Base-by-base conservation (phyloP, 2,888 invertebrate species). In the Xestobium rufovillosum region DNA sequence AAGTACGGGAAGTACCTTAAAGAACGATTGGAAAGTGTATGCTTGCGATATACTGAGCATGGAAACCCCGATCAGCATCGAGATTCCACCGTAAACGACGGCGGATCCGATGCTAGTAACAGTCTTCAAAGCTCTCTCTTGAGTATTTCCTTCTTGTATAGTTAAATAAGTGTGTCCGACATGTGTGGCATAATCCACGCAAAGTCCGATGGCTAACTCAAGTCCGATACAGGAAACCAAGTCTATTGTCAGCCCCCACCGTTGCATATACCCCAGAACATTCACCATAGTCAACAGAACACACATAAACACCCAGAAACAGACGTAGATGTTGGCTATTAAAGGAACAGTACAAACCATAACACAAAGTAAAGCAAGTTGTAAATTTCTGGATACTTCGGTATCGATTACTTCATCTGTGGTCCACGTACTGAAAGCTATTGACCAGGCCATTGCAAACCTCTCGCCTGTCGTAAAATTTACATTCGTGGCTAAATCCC, bases 131-230 rank as follows among this genome's bases (percentile, higher is more conserved):
- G 77, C 71, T 44, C 84, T 67, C 10, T 74, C 70, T n/a, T 71
- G 66, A 27, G 68, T 68, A 16, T 68, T 58, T 1, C 74, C 73
- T 26, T 71, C 66, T 11, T 67, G 63, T 11, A 72, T 64, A 2
- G 80, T 80, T 50, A 88, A 70, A 60, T 87, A 88, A 2, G 83
- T 81, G 56, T 87, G 86, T 1, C 84, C 83, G 3, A 85, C 78
- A 55, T 85, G 85, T 2, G 84, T 82, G 1, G 87, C 83, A 52
- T 86, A 88, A 63, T 89, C 88, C 0, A 88, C 83, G 53, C 86
- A 85, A 33, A 89, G 67, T 32, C 88, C 88, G 42, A 86, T 81
- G 2, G 84, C 84, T 17, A 88, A 67, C 53, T 87, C 83, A 8
- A 88, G 67, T 15, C 82, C 83, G 36, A 88, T 83, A 55, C 86